Conservation (phyloP, 2,113 vertebrate genomes). For the Nipponia nippon region DNA sequence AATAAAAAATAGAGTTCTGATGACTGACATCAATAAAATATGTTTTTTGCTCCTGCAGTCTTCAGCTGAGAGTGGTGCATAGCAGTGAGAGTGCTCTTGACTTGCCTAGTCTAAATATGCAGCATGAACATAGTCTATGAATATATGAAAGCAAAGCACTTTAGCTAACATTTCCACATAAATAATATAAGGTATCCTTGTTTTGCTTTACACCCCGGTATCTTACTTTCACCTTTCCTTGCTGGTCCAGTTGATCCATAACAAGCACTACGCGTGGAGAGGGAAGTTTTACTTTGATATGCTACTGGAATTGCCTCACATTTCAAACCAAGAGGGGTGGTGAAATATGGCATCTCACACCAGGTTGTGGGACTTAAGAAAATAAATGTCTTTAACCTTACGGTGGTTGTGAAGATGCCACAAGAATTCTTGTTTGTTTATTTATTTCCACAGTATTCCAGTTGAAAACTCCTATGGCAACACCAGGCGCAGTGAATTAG, state of each 20-base stretch:
- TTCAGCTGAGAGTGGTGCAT: background rate
- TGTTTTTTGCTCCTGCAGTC: background rate
- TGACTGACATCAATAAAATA: background rate
- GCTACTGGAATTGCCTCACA: background rate
- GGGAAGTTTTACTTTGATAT: background rate
- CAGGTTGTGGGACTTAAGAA: background rate
- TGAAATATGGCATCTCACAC: background rate
- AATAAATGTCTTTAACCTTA: conserved; percentile 1
- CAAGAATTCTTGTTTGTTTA: conserved; percentile 29
- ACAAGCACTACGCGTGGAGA: background rate
- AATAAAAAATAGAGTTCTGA: background rate
- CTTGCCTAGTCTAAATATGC: background rate
- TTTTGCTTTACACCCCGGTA: background rate
- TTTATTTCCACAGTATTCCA: conserved; percentile 26
- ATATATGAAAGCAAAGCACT: background rate
- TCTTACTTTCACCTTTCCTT: background rate
- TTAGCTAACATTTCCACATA: background rate
- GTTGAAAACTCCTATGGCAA: conserved; percentile 11
- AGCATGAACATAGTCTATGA: background rate
- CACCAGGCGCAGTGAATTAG: background rate
- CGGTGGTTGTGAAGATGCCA: conserved; percentile 44
- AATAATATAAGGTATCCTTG: background rate
- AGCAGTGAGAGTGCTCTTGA: background rate
- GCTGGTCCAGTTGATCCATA: background rate
- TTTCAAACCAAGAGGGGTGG: background rate